Evolutionary conservation across 2,888 invertebrate genomes (phyloP).

Genomic region (Polyploca ridens): DNA sequence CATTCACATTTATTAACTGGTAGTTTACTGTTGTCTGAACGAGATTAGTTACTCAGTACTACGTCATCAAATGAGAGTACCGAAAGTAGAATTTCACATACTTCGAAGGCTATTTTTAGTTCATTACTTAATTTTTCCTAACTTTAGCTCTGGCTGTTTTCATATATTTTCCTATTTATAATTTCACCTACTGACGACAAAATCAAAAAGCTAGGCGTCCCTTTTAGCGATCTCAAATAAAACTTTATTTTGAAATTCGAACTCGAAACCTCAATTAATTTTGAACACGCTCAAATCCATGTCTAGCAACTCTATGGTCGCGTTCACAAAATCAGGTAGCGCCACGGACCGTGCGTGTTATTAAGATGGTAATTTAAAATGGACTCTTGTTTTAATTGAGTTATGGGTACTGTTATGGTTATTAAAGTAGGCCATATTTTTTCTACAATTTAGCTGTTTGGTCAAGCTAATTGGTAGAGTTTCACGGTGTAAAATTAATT

Average conservation of each 20-base stretch:
- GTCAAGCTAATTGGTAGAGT: slow-evolving; percentile 2
- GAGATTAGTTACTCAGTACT: background rate
- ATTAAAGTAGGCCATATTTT: slow-evolving; percentile 53
- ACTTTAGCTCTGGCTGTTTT: too few species aligned
- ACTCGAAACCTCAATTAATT: background rate
- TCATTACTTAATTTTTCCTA: too few species aligned
- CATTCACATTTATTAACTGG: background rate
- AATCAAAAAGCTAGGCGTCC: too few species aligned
- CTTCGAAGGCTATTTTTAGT: too few species aligned
- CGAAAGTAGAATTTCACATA: too few species aligned
- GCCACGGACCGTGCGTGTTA: slow-evolving; percentile 61
- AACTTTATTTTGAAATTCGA: background rate
- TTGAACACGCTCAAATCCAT: slow-evolving; percentile 13
- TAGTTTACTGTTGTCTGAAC: background rate
- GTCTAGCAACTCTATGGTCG: slow-evolving; percentile 45
- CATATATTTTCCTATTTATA: too few species aligned
- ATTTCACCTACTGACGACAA: too few species aligned
- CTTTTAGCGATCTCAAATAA: too few species aligned
- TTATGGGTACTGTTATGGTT: slow-evolving; percentile 68
- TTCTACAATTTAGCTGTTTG: slow-evolving; percentile 20
- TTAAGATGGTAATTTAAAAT: slow-evolving; percentile 73
- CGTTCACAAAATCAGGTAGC: slow-evolving; percentile 64
- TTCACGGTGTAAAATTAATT: slow-evolving; percentile 5
- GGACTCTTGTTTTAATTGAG: slow-evolving; percentile 78
- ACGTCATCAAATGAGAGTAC: background rate